Percentiles rank a stretch among this genome's conserved stretches.
Evolutionary conservation across 2,888 invertebrate genomes (phyloP).

Genomic region (Eupithecia subumbrata): DNA sequence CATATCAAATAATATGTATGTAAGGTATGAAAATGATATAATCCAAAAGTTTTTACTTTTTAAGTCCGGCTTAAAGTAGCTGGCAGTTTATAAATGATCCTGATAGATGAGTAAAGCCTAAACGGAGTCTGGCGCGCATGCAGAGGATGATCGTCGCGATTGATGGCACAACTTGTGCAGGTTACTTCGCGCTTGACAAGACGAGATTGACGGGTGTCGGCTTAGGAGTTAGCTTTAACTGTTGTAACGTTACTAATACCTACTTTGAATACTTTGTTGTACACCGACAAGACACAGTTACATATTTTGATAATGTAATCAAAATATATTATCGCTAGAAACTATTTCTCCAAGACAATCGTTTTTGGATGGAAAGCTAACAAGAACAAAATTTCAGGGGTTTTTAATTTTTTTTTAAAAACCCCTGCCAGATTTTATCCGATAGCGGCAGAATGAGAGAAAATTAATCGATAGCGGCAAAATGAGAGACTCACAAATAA

Average conservation of each 20-base stretch:
- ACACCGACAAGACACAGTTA: background rate
- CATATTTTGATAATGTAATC: background rate
- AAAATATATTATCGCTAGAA: background rate
- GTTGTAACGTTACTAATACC: too few relatives aligned
- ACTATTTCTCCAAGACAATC: background rate
- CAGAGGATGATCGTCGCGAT: background rate
- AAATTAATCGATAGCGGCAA: too few relatives aligned
- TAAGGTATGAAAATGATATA: too few relatives aligned
- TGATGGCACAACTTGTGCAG: constrained; percentile 3
- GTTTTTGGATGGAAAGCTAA: too few relatives aligned
- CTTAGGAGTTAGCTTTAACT: background rate
- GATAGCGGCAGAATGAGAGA: too few relatives aligned
- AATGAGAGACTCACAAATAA: too few relatives aligned
- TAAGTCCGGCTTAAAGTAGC: background rate
- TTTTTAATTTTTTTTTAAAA: too few relatives aligned
- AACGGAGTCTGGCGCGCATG: background rate
- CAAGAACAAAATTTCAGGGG: too few relatives aligned
- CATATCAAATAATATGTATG: too few relatives aligned
- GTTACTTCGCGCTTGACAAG: background rate
- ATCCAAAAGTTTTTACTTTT: background rate
- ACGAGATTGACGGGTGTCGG: background rate
- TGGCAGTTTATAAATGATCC: background rate
- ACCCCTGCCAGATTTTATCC: too few relatives aligned
- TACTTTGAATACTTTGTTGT: background rate
- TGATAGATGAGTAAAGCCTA: constrained; percentile 1